A percentile compares a stretch with the other conserved stretches of the same genome.
Evolutionary conservation across 2,113 vertebrate species (phyloP).

Genomic region (Xenus cinereus): DNA sequence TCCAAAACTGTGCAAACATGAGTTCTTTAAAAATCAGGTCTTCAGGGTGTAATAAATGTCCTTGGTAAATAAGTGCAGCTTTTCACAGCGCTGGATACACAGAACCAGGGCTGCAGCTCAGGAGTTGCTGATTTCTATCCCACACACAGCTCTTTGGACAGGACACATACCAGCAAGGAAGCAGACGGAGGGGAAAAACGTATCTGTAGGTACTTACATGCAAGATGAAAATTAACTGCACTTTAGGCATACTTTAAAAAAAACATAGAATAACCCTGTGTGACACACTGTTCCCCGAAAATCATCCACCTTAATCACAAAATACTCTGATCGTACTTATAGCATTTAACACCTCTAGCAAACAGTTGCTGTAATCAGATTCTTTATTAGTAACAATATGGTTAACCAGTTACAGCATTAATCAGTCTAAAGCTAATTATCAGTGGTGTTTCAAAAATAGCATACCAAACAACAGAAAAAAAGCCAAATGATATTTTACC

Average conservation of each 20-base stretch:
- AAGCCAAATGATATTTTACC: neutral
- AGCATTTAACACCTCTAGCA: slow-evolving; percentile 6
- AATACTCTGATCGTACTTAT: neutral
- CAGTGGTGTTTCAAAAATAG: neutral
- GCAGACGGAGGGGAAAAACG: neutral
- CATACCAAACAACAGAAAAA: neutral
- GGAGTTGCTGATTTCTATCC: neutral
- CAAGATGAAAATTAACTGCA: slow-evolving; percentile 18
- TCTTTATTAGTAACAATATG: neutral
- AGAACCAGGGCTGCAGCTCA: neutral
- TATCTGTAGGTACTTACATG: neutral
- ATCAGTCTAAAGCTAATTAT: neutral
- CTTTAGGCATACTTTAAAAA: slow-evolving; percentile 37
- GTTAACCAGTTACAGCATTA: neutral
- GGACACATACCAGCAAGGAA: neutral
- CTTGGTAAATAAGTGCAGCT: neutral
- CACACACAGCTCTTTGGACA: neutral
- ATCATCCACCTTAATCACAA: neutral
- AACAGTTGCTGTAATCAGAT: neutral
- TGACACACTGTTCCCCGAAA: neutral
- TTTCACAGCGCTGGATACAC: neutral
- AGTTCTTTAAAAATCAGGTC: neutral
- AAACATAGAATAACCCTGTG: neutral
- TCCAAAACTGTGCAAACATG: neutral
- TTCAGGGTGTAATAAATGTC: neutral